Percentiles rank a stretch among this genome's conserved stretches.
Conservation (phyloP, 2,113 vertebrate genomes). For the human (Homo sapiens) region GRCh38 chr5:122004001-122004500, state of each 20-base stretch:
- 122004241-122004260: neutral
- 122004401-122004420: neutral
- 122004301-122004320: neutral
- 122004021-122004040: too few species aligned
- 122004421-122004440: neutral
- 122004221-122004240: neutral
- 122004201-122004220: neutral
- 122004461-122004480: neutral
- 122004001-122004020: too few species aligned
- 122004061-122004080: too few species aligned
- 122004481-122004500: neutral
- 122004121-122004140: too few species aligned
- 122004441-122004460: neutral
- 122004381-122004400: neutral
- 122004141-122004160: too few species aligned
- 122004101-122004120: too few species aligned
- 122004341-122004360: neutral
- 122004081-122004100: too few species aligned
- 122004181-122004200: neutral
- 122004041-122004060: too few species aligned
- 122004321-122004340: neutral
- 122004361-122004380: neutral
- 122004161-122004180: neutral
- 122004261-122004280: neutral
- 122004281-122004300: neutral